A percentile compares a stretch with the other conserved stretches of the same genome.
Conservation (phyloP, 1,140 invertebrate genomes). For the Aphaenogaster ashmeadi region DNA sequence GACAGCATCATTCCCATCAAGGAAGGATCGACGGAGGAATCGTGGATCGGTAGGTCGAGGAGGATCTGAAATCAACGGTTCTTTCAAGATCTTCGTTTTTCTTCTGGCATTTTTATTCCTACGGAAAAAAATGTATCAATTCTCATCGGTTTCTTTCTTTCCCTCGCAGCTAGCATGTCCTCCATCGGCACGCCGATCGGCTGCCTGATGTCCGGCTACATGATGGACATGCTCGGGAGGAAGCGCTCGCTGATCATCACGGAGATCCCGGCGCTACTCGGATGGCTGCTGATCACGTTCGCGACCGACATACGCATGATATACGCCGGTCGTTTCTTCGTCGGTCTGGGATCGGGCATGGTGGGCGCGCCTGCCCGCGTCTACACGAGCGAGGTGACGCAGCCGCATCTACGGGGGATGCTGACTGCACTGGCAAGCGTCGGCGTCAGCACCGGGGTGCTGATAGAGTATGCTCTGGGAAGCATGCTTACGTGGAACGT, state of each 20-base stretch:
- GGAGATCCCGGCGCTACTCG: slow-evolving; percentile 90
- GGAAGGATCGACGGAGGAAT: slow-evolving; percentile 87
- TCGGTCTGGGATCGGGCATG: slow-evolving; percentile 91
- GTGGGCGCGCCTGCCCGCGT: slow-evolving; percentile 91
- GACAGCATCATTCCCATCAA: slow-evolving; percentile 89
- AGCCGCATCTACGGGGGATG: slow-evolving; percentile 91
- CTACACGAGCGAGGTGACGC: slow-evolving; percentile 91
- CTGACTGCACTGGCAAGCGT: slow-evolving; percentile 90
- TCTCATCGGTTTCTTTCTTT: neutral
- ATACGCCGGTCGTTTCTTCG: slow-evolving; percentile 89
- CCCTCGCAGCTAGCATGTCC: slow-evolving; percentile 90
- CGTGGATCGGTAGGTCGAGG: slow-evolving; percentile 90
- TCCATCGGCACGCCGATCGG: slow-evolving; percentile 91
- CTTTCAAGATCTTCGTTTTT: neutral
- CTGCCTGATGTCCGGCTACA: slow-evolving; percentile 90
- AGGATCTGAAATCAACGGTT: neutral
- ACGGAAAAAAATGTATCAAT: neutral
- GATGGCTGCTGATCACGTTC: slow-evolving; percentile 90
- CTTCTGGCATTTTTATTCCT: neutral
- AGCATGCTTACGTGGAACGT: slow-evolving; percentile 89
- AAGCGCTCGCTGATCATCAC: slow-evolving; percentile 90
- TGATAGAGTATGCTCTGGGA: slow-evolving; percentile 90
- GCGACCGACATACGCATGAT: slow-evolving; percentile 89
- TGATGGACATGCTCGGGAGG: slow-evolving; percentile 91
- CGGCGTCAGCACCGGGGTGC: slow-evolving; percentile 89